These are phyloP conservation scores for Aromia moschata DNA, from an alignment of 2,888 invertebrate genomes.

Conservation along the genomic window DNA sequence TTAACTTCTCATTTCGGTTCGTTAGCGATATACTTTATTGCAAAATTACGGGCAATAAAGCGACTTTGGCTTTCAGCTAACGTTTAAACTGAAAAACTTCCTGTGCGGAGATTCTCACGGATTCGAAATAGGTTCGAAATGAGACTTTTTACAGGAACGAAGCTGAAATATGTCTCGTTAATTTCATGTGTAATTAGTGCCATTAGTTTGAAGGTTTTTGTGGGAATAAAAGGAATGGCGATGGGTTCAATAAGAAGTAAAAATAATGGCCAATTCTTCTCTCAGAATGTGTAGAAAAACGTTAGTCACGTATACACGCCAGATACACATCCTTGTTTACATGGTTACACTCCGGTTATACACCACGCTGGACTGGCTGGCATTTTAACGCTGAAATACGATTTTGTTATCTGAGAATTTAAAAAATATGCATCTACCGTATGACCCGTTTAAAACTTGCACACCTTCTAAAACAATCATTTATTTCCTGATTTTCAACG, in stretches of 20 bases:
- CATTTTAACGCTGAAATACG: no score
- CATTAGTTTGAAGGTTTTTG: slow-evolving; percentile 10
- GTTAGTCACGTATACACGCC: no score
- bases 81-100: slow-evolving; percentile 7
- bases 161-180: slow-evolving; percentile 2
- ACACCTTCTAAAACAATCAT: no score
- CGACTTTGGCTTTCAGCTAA: slow-evolving; percentile 15
- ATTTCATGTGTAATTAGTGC: slow-evolving; percentile 19
- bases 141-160: slow-evolving; percentile 10
- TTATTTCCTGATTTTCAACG: no score
- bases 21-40: slow-evolving; percentile 24
- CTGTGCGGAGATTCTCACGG: slow-evolving; percentile 12
- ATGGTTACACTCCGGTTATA: no score
- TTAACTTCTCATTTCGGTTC: slow-evolving; percentile 29
- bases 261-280: background rate
- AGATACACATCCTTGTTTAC: no score
- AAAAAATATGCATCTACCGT: no score
- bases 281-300: background rate
- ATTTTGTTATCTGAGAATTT: no score
- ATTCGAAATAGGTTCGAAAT: slow-evolving; percentile 11
- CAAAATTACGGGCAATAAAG: slow-evolving; percentile 30
- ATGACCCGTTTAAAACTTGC: no score
- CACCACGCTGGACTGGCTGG: no score
- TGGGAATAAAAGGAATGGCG: background rate
- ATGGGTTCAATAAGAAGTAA: background rate